Evolutionary conservation across 2,888 invertebrate species (phyloP).

Genomic region (Cecidostiba fungosa): DNA sequence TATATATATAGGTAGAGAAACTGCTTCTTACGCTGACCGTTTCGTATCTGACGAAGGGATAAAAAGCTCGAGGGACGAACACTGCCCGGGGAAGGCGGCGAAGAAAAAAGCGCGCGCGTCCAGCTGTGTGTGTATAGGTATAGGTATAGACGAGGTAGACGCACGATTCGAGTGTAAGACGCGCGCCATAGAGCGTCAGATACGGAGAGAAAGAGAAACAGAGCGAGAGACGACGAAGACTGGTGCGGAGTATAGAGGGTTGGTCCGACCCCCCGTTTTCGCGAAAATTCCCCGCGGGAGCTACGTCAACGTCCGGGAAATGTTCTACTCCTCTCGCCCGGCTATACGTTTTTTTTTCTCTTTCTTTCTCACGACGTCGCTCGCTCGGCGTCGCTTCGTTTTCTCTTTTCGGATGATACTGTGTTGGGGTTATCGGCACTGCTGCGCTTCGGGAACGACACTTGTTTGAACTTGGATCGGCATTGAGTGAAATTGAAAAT

Average conservation of each 20-base stretch:
- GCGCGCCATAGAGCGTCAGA: constrained; percentile 22
- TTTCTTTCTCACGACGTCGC: not conserved
- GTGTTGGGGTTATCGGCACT: not conserved
- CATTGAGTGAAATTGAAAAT: not conserved
- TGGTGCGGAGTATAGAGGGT: constrained; percentile 68
- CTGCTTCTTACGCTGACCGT: constrained; percentile 61
- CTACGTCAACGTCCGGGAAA: constrained; percentile 77
- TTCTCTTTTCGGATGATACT: constrained; percentile 45
- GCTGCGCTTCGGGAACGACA: not conserved
- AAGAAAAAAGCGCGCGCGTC: constrained; percentile 40
- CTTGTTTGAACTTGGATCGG: constrained; percentile 32
- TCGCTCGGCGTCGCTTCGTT: not conserved
- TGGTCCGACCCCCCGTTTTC: constrained; percentile 71
- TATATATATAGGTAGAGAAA: constrained; percentile 12
- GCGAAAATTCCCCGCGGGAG: constrained; percentile 78
- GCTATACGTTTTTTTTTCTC: constrained; percentile 19
- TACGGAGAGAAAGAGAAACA: constrained; percentile 38
- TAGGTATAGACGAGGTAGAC: constrained; percentile 38
- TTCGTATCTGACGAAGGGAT: constrained; percentile 65
- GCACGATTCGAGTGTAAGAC: constrained; percentile 26
- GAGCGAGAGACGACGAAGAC: constrained; percentile 58
- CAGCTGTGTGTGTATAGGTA: constrained; percentile 1
- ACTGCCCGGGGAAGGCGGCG: constrained; percentile 52
- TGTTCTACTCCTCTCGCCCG: constrained; percentile 49
- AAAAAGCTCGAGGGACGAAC: constrained; percentile 60